Base-by-base conservation (phyloP, 2,113 vertebrate species). In the Myotis davidii region DNA sequence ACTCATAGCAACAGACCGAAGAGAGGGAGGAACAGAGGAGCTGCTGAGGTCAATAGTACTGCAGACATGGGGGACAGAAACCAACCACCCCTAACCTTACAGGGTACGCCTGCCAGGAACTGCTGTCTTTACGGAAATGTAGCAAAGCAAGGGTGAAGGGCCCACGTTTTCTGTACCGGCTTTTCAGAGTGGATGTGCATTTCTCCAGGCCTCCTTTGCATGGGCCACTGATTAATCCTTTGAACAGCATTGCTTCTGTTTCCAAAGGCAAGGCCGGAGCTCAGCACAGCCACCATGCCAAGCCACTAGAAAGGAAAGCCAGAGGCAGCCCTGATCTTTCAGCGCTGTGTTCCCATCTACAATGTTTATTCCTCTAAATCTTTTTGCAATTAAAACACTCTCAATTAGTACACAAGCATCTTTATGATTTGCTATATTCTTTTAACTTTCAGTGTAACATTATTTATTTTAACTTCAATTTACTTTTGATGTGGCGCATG, bases 371-470 rank as follows among this genome's bases (percentile, higher is more conserved):
- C 90, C 97, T 96, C 94, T 95, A 95, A 97, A 97, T 97, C 97
- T 98, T 98, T 97, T 97, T 94, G 96, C 97, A 97, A 98, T 98
- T 97, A 97, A 97, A 97, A 97, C 91, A 87, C 86, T 97, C 97
- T 94, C 97, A 93, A 96, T 97, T 98, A 97, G 97, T 96, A 98
- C 93, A 98, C 97, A 97, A 95, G 88, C 83, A 91, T 97, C 97
- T 98, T 97, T 97, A 98, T 92, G 96, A 96, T 97, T 96, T 94
- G 97, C 95, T 97, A 91, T 97, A 96, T 97, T 97, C 97, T 98
- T 98, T 98, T 95, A 97, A 97, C 97, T 97, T 96, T 94, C 97
- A 97, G 97, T 98, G 97, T 97, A 97, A 98, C 86, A 59, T 94
- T 98, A 95, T 98, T 98, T 98, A 97, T 97, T 97, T 98, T 97